phyloP scores from a whole-genome alignment of 2,113 vertebrate genomes.

The Bubo bubo region DNA sequence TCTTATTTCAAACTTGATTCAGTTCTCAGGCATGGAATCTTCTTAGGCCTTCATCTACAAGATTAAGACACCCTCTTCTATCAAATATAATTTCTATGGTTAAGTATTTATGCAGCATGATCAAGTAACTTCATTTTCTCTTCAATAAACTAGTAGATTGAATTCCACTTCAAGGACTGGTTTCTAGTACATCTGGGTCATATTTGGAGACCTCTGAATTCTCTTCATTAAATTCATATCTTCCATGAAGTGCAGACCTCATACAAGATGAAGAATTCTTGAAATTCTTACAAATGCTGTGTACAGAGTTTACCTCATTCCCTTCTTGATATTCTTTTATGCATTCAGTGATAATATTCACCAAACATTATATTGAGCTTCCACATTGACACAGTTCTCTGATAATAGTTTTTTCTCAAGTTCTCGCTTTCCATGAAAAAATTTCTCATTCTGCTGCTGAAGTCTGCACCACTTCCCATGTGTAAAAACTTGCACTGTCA shows the following conservation, averaged over 20 bases:
- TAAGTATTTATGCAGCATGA: background rate
- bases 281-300: background rate
- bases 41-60: background rate
- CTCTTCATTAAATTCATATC: background rate
- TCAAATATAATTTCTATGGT: background rate
- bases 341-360: background rate
- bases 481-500: background rate
- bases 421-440: background rate
- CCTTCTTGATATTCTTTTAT: background rate
- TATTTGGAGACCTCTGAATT: background rate
- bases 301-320: background rate
- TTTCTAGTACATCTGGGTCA: background rate
- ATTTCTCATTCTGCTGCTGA: background rate
- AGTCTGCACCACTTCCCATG: background rate
- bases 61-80: background rate
- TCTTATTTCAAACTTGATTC: background rate
- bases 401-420: background rate
- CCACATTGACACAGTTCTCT: background rate
- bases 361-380: background rate
- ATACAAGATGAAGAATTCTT: background rate
- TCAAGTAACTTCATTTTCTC: background rate
- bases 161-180: background rate
- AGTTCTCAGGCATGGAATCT: background rate
- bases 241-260: background rate
- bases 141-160: background rate